Conservation (phyloP, 1,140 invertebrate genomes). For the Philotrypesis tridentata region DNA sequence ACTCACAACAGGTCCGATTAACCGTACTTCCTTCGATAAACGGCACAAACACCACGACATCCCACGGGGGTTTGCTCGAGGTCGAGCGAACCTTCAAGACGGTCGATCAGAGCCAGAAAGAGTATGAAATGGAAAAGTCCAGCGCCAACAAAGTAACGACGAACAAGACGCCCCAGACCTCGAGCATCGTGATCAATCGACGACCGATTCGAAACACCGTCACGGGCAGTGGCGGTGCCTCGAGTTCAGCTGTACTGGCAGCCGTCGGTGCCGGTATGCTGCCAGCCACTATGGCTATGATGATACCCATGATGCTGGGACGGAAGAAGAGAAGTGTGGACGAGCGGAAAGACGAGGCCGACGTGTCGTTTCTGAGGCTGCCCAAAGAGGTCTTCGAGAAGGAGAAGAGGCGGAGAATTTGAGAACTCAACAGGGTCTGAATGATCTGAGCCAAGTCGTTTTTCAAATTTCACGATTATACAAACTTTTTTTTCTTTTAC, state of each 20-base stretch:
- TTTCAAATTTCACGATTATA: too few relatives aligned
- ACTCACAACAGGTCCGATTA: slow-evolving; percentile 74
- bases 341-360: not conserved
- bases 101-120: slow-evolving; percentile 77
- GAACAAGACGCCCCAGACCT: not conserved
- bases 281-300: slow-evolving; percentile 85
- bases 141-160: not conserved
- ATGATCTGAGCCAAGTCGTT: not conserved
- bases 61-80: slow-evolving; percentile 83
- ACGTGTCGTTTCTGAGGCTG: not conserved
- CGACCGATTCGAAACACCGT: slow-evolving; percentile 19
- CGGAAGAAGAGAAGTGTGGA: slow-evolving; percentile 63
- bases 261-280: slow-evolving; percentile 85
- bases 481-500: too few relatives aligned
- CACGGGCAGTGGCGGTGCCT: slow-evolving; percentile 48
- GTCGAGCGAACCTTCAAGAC: slow-evolving; percentile 81
- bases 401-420: not conserved
- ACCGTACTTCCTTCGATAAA: slow-evolving; percentile 82
- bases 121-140: slow-evolving; percentile 70
- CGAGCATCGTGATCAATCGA: not conserved
- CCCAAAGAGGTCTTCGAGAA: not conserved
- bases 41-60: slow-evolving; percentile 80
- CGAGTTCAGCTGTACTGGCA: slow-evolving; percentile 78
- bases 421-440: not conserved
- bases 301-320: slow-evolving; percentile 83